Evolutionary conservation across 2,888 invertebrate genomes (phyloP), one percentile per base, ranked within the genome.

Genomic region (Isotomurus palustris): DNA sequence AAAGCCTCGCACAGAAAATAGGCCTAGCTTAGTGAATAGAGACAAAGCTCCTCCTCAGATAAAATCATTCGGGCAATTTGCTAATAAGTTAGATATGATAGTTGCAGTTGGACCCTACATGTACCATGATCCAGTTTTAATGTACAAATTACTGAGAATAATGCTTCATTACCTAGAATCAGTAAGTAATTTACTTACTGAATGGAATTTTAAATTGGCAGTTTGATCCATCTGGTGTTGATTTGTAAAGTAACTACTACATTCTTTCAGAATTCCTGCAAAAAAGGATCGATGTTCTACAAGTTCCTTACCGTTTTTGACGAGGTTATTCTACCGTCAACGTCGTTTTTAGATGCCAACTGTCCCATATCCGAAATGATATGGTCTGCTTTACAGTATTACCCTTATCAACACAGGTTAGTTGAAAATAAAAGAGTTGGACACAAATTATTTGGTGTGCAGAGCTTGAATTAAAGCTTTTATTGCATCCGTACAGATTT

Each of bases 341-440:
- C 99, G 22, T 90, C 93, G 0, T 84, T 93, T 70, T 83, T 95
- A 80, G 91, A 93, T 67, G 88, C 89, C 71, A 97, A 97, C 76
- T 95, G 94, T 74, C 91, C 93, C 70, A 85, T 97, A 76, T 89
- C 95, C 3, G 96, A 99, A 76, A 95, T 97, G 76, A 83, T 99
- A 61, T 99, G 97, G 88, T 85, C 85, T 45, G 82, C 97, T 48
- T 77, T 94, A 19, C 88, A 88, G 74, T 78, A 86, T 48, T 91
- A 87, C 76, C 90, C 92, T 0, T 92, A 93, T 75, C 88, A 91
- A 70, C 84, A 83, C 77, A 81, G 87, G 77, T 87, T 51, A 8
- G 35, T 17, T 43, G 19, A 24, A 27, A 1, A 27, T 52, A 36
- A 40, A 6, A n/a, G 6, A 14, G 40, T 40, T 40, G 40, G 40